A percentile compares a stretch with the other conserved stretches of the same genome.
phyloP scores from a whole-genome alignment of 1,140 invertebrate species.

The Cotesia glomerata region DNA sequence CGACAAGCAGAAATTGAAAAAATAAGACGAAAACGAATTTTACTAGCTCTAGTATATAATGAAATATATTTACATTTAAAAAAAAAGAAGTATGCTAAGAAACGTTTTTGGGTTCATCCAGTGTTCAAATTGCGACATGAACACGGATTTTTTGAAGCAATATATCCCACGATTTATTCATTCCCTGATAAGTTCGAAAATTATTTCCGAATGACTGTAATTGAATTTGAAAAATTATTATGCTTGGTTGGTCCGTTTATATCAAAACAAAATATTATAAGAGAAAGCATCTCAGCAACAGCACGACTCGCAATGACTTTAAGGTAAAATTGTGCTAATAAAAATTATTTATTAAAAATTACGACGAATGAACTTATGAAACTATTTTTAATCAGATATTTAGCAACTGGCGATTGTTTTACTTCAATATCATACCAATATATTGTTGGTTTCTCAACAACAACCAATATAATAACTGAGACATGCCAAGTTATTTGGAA shows the following conservation, averaged over 20 bases:
- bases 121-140: conserved; percentile 13
- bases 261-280: conserved; percentile 5
- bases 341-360: too few species aligned
- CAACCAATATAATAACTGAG: too few species aligned
- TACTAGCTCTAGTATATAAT: conserved; percentile 11
- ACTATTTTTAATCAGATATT: too few species aligned
- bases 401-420: too few species aligned
- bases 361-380: too few species aligned
- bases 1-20: conserved; percentile 6
- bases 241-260: conserved; percentile 21
- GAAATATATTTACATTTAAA: background rate
- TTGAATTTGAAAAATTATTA: conserved; percentile 23
- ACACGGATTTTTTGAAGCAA: conserved; percentile 20
- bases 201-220: conserved; percentile 22
- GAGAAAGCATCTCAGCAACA: conserved; percentile 15
- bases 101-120: conserved; percentile 27
- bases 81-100: conserved; percentile 4
- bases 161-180: conserved; percentile 19
- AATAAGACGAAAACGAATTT: conserved; percentile 19
- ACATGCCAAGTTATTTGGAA: too few species aligned
- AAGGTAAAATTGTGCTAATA: background rate
- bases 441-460: too few species aligned
- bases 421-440: too few species aligned
- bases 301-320: background rate
- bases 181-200: conserved; percentile 19